Evolutionary conservation across 2,113 vertebrate genomes (phyloP).

Genomic region (Trachemys scripta): DNA sequence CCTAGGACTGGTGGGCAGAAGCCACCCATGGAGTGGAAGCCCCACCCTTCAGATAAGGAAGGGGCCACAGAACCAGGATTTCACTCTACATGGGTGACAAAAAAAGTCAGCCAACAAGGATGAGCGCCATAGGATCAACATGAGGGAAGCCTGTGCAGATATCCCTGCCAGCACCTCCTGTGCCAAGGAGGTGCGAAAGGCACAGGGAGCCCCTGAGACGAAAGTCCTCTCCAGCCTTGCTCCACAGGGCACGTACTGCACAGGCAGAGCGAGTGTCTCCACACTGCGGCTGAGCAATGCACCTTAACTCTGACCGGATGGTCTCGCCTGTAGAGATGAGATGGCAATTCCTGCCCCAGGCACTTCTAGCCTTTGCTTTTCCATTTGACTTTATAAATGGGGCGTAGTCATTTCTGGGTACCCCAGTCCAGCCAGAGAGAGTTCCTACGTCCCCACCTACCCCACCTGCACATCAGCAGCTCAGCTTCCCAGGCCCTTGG

Average conservation of each 20-base stretch:
- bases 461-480: neutral
- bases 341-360: neutral
- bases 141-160: fast-evolving
- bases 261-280: neutral
- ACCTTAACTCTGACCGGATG: neutral
- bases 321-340: neutral
- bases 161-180: neutral
- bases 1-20: neutral
- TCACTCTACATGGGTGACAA: neutral
- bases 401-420: neutral
- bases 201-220: too few species aligned
- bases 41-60: too few species aligned
- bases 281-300: neutral
- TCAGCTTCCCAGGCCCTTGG: fast-evolving
- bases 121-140: fast-evolving
- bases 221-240: neutral
- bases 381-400: neutral
- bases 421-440: neutral
- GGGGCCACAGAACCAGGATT: neutral
- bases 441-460: neutral
- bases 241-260: neutral
- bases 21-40: too few species aligned
- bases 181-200: neutral
- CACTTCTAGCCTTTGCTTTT: neutral
- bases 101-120: neutral